A percentile compares a stretch with the other conserved stretches of the same genome.
These are phyloP conservation scores for Leucophora obtusa DNA, from an alignment of 2,888 invertebrate species.

Conservation along the genomic window DNA sequence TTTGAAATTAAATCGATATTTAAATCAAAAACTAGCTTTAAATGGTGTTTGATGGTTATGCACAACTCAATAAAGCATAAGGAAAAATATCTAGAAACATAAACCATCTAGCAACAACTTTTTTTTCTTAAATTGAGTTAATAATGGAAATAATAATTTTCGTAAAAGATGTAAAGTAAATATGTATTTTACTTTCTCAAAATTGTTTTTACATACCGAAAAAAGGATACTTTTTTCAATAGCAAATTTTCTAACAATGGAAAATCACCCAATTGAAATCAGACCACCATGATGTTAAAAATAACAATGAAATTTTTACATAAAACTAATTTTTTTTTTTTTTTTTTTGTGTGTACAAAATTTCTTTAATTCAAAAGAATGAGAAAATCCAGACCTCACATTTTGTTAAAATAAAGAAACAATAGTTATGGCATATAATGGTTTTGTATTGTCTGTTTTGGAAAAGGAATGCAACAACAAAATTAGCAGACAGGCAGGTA, in stretches of 20 bases:
- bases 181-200: not conserved
- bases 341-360: not conserved
- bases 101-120: too few species aligned
- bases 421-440: conserved; percentile 1
- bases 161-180: not conserved
- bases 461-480: too few species aligned
- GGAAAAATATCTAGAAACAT: too few species aligned
- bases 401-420: conserved; percentile 8
- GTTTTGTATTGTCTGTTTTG: not conserved
- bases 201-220: not conserved
- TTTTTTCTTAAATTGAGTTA: not conserved
- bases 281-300: not conserved
- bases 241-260: not conserved
- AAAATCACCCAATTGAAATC: not conserved
- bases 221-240: not conserved
- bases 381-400: conserved; percentile 11
- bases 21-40: too few species aligned
- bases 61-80: too few species aligned
- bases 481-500: not conserved
- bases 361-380: not conserved
- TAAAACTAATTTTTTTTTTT: not conserved
- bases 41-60: too few species aligned
- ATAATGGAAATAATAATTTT: not conserved
- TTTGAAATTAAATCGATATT: too few species aligned
- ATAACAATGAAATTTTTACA: not conserved